Percentiles rank a stretch among this genome's conserved stretches.
phyloP scores from a whole-genome alignment of 2,113 vertebrate species.

The Malaclemys terrapin region DNA sequence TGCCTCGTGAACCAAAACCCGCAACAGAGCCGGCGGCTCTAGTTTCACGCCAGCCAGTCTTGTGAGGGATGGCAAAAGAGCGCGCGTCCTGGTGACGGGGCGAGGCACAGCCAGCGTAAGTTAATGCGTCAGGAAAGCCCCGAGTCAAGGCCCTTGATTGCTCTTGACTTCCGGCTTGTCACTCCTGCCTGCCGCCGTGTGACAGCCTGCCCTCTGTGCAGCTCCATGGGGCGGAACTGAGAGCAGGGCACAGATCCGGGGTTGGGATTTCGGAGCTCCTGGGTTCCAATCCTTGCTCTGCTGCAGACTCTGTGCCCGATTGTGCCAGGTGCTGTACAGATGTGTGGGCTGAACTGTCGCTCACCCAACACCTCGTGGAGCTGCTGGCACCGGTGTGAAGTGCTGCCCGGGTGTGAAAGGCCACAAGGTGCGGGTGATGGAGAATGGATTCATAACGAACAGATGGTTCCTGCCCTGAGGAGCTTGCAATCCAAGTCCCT shows the following conservation, averaged over 20 bases:
- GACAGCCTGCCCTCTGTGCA: background rate
- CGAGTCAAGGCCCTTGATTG: background rate
- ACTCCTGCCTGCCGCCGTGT: too few relatives aligned
- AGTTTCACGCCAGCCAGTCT: constrained; percentile 52
- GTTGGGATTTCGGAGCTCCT: background rate
- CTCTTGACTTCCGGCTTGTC: background rate
- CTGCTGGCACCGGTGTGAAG: background rate
- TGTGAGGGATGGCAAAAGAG: background rate
- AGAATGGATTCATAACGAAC: background rate
- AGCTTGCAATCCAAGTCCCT: too few relatives aligned
- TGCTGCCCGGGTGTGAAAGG: background rate
- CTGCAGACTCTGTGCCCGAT: background rate
- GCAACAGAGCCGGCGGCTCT: background rate
- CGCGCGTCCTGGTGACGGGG: background rate
- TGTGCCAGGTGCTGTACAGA: background rate
- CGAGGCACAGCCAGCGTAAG: background rate
- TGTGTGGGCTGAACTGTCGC: background rate
- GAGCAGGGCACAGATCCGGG: background rate
- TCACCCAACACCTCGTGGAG: background rate
- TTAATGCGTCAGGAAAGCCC: background rate
- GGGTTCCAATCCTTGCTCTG: background rate
- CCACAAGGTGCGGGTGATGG: too few relatives aligned
- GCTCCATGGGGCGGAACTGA: background rate
- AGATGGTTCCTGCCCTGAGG: too few relatives aligned
- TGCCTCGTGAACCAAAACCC: constrained; percentile 14